Base-by-base conservation (phyloP, 2,888 invertebrate species). In the Nemoura dubitans region DNA sequence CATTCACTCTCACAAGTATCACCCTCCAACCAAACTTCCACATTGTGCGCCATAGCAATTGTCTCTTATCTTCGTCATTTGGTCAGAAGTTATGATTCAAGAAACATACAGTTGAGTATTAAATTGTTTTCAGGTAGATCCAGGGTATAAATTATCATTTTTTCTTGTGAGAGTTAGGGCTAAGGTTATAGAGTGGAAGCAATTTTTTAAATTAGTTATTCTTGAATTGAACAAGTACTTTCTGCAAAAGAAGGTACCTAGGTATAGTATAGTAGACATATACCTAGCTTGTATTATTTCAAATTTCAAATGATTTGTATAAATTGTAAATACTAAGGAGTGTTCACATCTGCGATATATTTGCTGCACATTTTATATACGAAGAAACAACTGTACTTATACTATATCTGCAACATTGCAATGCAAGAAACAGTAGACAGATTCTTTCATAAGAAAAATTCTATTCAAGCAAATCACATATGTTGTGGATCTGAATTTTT, bases 311-410 rank as follows among this genome's bases (percentile, higher is more conserved):
- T 92, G 89, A 91, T 91, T 91, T 90, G 91, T 92, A 92, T 92
- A 91, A 91, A 92, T 91, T 92, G 91, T 92, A 92, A 90, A 92
- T 92, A 91, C 90, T 90, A 27, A 90, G 91, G 89, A 89, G 89
- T 89, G 89, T 81, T 84, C 78, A 83, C 80, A 83, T 82, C 82
- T 80, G 83, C 85, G 84, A 86, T 43, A 87, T 85, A 86, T 59
- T 59, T 59, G 87, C 86, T 87, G 86, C 87, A 88, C 87, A 87
- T 87, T 88, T 88, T 88, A 86, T 88, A 88, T 86, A 87, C 28
- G 83, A 29, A 36, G 76, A 84, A 86, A 59, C 78, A 78, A 10
- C 28, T 28, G 78, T 78, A 78, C 78, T 78, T 78, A 59, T 59
- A 59, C 59, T 21, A 59, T 59, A 59, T 59, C 59, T 10, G 59